phyloP scores from a whole-genome alignment of 1,140 invertebrate species.

The Drosophila sp. region DNA sequence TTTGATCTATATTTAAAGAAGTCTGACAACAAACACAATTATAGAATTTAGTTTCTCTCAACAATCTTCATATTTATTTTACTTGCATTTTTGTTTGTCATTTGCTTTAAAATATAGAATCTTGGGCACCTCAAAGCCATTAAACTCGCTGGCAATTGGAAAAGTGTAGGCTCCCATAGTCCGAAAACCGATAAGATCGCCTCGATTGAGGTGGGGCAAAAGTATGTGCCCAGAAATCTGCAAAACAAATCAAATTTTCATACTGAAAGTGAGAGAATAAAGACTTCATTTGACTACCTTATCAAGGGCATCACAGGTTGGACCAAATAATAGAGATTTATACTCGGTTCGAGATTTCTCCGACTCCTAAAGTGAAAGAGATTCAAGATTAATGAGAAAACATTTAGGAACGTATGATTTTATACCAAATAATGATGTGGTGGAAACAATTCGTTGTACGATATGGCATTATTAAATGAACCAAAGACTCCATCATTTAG shows the following conservation, averaged over 20 bases:
- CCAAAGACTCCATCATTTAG: slow-evolving; percentile 99
- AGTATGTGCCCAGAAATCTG: slow-evolving; percentile 85
- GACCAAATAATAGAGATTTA: slow-evolving; percentile 92
- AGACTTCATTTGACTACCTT: slow-evolving; percentile 85
- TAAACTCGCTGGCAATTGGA: slow-evolving; percentile 93
- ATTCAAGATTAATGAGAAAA: not conserved
- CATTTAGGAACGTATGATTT: not conserved
- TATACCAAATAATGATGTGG: slow-evolving; percentile 62
- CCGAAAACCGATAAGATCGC: slow-evolving; percentile 93
- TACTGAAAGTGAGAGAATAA: not conserved
- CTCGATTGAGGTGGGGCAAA: slow-evolving; percentile 90
- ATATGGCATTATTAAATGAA: slow-evolving; percentile 95
- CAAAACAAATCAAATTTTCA: not conserved
- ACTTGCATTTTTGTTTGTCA: slow-evolving; percentile 11
- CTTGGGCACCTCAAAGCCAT: slow-evolving; percentile 89
- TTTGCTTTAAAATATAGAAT: slow-evolving; percentile 62
- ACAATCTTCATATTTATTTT: slow-evolving; percentile 46
- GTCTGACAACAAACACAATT: too few species aligned
- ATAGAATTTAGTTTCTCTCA: not conserved
- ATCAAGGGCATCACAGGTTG: slow-evolving; percentile 97
- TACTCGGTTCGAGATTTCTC: slow-evolving; percentile 50
- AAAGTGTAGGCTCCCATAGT: slow-evolving; percentile 98
- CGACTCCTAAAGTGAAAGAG: slow-evolving; percentile 25
- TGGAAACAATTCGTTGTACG: slow-evolving; percentile 94
- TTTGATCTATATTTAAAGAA: too few species aligned